A percentile compares a stretch with the other conserved stretches of the same genome.
These are phyloP conservation scores for Exocentrus adspersus DNA, from an alignment of 2,888 invertebrate genomes.

Conservation along the genomic window DNA sequence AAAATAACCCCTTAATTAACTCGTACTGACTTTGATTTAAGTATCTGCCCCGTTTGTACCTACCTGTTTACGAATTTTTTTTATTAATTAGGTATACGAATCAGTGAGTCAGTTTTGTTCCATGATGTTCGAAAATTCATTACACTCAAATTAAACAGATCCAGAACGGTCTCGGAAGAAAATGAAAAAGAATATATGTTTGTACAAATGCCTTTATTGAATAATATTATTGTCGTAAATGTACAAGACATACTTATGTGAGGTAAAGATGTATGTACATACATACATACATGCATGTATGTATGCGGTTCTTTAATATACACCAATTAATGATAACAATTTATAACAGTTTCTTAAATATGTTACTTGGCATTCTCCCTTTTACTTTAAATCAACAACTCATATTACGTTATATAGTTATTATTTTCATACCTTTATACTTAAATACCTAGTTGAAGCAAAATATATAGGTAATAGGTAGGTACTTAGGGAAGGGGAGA, in stretches of 20 bases:
- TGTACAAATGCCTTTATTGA: conserved; percentile 57
- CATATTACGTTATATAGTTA: not conserved
- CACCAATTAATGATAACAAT: conserved; percentile 57
- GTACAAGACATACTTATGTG: conserved; percentile 59
- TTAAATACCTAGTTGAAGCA: not conserved
- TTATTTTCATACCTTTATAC: not conserved
- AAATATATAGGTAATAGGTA: not conserved
- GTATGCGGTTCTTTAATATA: conserved; percentile 52
- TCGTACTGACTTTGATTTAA: too few species aligned
- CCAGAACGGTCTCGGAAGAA: not conserved
- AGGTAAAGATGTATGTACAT: conserved; percentile 56
- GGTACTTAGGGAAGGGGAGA: not conserved
- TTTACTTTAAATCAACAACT: not conserved
- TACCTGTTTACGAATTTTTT: too few species aligned
- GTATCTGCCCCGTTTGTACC: too few species aligned
- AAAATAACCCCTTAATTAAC: too few species aligned
- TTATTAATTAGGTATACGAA: not conserved
- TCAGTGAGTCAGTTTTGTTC: too few species aligned
- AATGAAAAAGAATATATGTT: conserved; percentile 19
- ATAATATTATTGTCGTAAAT: conserved; percentile 63
- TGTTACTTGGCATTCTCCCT: conserved; percentile 25
- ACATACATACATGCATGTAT: too few species aligned
- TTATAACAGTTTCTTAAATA: conserved; percentile 50
- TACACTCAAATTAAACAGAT: too few species aligned
- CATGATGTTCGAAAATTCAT: too few species aligned